phyloP scores from a whole-genome alignment of 2,797 vertebrate genomes.

The Schizopygopsis pylzovi region DNA sequence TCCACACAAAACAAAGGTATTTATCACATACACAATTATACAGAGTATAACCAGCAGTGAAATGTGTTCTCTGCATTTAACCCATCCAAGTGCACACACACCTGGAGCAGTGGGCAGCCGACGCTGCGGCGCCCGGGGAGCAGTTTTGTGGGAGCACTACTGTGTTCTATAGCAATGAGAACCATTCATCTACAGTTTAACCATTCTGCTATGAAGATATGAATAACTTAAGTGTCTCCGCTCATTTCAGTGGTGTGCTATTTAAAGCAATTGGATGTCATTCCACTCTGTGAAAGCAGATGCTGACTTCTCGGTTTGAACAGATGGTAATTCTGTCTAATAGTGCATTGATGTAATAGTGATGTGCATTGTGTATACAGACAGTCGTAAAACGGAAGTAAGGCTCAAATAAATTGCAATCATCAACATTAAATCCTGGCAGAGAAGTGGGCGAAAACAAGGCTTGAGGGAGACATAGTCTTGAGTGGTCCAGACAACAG shows the following conservation, averaged over 20 bases:
- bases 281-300: constrained; percentile 80
- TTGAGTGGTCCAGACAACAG: constrained; percentile 48
- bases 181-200: constrained; percentile 25
- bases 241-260: constrained; percentile 47
- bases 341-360: constrained; percentile 92
- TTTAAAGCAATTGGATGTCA: constrained; percentile 61
- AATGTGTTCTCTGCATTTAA: too few species aligned
- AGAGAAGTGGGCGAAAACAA: constrained; percentile 54
- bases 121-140: too few species aligned
- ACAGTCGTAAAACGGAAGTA: constrained; percentile 90
- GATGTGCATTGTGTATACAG: constrained; percentile 85
- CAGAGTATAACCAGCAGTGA: too few species aligned
- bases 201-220: constrained; percentile 24
- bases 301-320: constrained; percentile 90
- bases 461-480: constrained; percentile 56
- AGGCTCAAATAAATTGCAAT: constrained; percentile 92
- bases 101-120: too few species aligned
- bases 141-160: not conserved
- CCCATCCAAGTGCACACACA: too few species aligned
- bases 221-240: constrained; percentile 45
- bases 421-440: constrained; percentile 86
- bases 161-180: constrained; percentile 23
- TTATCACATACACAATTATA: too few species aligned
- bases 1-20: not conserved
- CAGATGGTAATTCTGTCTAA: constrained; percentile 98